Evolutionary conservation across 1,140 invertebrate genomes (phyloP), one percentile per base, ranked within the genome.

Genomic region (Armadillidium nasatum): DNA sequence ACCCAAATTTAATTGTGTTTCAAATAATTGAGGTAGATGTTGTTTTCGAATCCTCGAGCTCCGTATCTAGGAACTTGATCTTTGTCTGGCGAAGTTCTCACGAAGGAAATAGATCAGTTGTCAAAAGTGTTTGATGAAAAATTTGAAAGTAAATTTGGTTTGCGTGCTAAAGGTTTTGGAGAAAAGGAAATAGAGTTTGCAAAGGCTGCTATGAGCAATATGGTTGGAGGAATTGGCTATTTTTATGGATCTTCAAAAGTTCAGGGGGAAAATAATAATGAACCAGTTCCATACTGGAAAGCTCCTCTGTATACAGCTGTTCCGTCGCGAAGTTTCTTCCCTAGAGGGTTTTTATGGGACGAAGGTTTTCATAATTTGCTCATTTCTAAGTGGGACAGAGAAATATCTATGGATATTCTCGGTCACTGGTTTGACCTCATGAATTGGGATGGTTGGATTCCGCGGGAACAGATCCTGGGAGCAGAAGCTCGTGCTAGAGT

Each of bases 381-480:
- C 0, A 91, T 99, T n/a, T 90, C 92, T 6, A 86, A 90, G 74
- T 99, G 97, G 94, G 92, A 97, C 85, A 82, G 84, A 0, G 90
- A 94, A 79, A 91, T 98, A 43, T 90, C 94, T 81, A 85, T 94
- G 80, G 95, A 98, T 82, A 97, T 98, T 43, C 91, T 96, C 22
- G 91, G 90, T 60, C 95, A 98, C 84, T 99, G 97, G 98, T 90
- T 99, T 80, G 96, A 99, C 85, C 86, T 98, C 0, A 94, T 99
- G 88, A 99, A 99, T 83, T 89, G 91, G 0, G 95, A 99, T 84
- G 98, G 98, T 0, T 99, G 98, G 98, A 99, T 99, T 80, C 97
- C 98, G 0, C 85, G 98, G 45, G 97, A 99, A 84, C 96, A 98
- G 86, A 96, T 97, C 79, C 84, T 97, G 7, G 94, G 94, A 10